Percentiles rank a stretch among this genome's conserved stretches.
phyloP scores from a whole-genome alignment of 2,113 vertebrate species.

The Dipodomys merriami region DNA sequence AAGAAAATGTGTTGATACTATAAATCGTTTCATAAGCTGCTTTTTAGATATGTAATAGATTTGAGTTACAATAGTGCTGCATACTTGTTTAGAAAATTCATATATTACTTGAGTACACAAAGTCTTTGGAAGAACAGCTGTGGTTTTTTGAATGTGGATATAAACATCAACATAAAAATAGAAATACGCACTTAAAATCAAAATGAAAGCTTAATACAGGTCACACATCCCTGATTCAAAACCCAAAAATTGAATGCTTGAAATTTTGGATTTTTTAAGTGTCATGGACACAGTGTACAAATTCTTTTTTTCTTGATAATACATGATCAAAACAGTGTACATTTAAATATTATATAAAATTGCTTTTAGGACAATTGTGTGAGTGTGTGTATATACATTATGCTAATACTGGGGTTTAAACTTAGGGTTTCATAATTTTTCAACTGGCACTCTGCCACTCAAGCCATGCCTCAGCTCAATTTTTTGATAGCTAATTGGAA shows the following conservation, averaged over 20 bases:
- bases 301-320: no score
- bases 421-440: no score
- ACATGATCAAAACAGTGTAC: no score
- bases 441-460: no score
- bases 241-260: background rate
- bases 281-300: no score
- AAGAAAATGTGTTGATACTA: background rate
- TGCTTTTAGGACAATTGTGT: background rate
- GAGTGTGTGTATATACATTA: no score
- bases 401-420: no score
- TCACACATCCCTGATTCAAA: background rate
- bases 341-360: background rate
- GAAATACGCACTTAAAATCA: background rate
- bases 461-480: no score
- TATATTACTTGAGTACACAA: background rate
- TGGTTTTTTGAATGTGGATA: background rate
- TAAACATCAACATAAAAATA: slow-evolving; percentile 6
- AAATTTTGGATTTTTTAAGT: background rate
- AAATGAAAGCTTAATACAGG: background rate
- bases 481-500: no score
- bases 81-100: slow-evolving; percentile 1
- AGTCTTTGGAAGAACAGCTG: background rate
- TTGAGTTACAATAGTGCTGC: background rate
- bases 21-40: background rate
- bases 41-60: background rate